Percentiles rank a stretch among this genome's conserved stretches.
phyloP scores from a whole-genome alignment of 1,140 invertebrate genomes.

The Philotrypesis tridentata region DNA sequence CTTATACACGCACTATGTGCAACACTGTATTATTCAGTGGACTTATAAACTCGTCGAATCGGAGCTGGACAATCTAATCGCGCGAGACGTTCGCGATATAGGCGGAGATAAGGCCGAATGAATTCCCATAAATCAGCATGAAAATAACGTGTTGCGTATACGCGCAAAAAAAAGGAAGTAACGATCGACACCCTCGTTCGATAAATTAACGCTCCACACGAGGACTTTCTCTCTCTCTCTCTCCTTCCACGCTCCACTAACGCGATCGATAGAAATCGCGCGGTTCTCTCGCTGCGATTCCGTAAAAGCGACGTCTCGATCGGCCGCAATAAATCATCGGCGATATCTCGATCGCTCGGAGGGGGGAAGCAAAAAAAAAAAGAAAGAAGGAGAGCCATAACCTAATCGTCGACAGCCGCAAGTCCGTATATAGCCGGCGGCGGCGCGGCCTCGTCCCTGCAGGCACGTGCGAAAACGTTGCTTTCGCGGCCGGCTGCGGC shows the following conservation, averaged over 20 bases:
- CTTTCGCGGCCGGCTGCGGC: constrained; percentile 11
- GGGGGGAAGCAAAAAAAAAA: too few relatives aligned
- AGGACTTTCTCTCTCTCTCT: too few relatives aligned
- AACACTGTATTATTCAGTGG: too few relatives aligned
- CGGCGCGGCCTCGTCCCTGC: too few relatives aligned
- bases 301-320: constrained; percentile 27
- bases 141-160: not conserved
- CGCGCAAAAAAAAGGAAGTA: not conserved
- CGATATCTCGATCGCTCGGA: constrained; percentile 6
- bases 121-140: too few relatives aligned
- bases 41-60: not conserved
- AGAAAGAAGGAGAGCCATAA: not conserved
- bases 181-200: not conserved
- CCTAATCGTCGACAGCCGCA: constrained; percentile 23
- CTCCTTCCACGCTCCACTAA: not conserved
- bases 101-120: too few relatives aligned
- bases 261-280: constrained; percentile 21
- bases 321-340: constrained; percentile 27
- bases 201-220: not conserved
- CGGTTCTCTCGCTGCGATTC: not conserved
- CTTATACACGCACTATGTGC: not conserved
- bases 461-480: constrained; percentile 38
- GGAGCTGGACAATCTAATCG: not conserved
- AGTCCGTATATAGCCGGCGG: not conserved
- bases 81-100: too few relatives aligned